A percentile compares a stretch with the other conserved stretches of the same genome.
These are phyloP conservation scores for Turritopsis dohrnii DNA, from an alignment of 30 jellyfish, hydroid and myxozoan genomes.

Conservation along the genomic window DNA sequence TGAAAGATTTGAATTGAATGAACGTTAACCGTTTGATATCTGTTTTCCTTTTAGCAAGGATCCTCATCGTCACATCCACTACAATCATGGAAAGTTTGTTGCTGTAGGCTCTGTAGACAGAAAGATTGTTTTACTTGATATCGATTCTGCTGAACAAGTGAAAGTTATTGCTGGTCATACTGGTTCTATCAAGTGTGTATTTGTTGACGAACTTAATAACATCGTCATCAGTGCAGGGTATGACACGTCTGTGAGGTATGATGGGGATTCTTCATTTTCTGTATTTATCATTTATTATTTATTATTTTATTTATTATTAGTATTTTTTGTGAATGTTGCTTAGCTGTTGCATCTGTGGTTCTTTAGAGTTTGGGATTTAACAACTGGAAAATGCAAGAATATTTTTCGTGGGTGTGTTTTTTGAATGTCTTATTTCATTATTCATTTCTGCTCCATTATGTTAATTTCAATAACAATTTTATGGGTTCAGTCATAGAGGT, in stretches of 20 bases:
- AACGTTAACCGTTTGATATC: no score
- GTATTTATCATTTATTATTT: not conserved
- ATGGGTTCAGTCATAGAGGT: slow-evolving; percentile 72
- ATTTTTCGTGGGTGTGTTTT: slow-evolving; percentile 58
- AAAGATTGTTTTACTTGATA: slow-evolving; percentile 49
- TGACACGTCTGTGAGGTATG: slow-evolving; percentile 87
- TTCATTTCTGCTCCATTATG: not conserved
- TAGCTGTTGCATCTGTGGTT: no score
- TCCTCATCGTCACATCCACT: slow-evolving; percentile 49
- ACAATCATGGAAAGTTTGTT: slow-evolving; percentile 51
- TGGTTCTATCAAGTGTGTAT: slow-evolving; percentile 74
- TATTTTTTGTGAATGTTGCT: no score
- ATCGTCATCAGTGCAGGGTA: slow-evolving; percentile 82
- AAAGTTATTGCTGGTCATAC: slow-evolving; percentile 65
- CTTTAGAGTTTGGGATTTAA: slow-evolving; percentile 62
- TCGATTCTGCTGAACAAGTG: slow-evolving; percentile 51
- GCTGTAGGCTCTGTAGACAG: slow-evolving; percentile 85
- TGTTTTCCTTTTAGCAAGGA: slow-evolving; percentile 58
- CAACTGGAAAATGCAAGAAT: slow-evolving; percentile 48
- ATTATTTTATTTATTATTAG: no score
- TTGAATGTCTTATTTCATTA: not conserved
- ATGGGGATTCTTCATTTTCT: not conserved
- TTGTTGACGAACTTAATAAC: slow-evolving; percentile 41
- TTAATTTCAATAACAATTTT: no score
- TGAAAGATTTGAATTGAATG: not conserved